Percentiles rank a stretch among this genome's conserved stretches.
Evolutionary conservation across 1,140 invertebrate genomes (phyloP).

Genomic region (Notospermus geniculatus): DNA sequence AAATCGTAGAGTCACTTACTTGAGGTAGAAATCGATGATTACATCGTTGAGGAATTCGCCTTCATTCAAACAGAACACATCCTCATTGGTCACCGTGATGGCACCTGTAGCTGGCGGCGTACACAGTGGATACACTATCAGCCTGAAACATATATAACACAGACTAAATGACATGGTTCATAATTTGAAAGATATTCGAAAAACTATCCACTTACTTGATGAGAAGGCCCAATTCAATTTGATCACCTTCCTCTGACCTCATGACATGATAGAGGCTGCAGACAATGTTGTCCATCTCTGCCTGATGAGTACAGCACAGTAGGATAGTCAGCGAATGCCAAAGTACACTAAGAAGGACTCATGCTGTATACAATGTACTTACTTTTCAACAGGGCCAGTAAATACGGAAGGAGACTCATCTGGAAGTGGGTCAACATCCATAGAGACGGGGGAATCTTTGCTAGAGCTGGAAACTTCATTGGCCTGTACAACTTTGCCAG

Average conservation of each 20-base stretch:
- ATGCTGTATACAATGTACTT: no score
- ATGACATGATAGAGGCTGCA: no score
- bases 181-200: background rate
- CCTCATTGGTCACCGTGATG: constrained; percentile 86
- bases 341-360: no score
- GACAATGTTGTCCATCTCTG: no score
- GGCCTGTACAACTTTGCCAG: background rate
- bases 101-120: constrained; percentile 62
- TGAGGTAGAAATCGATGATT: constrained; percentile 96
- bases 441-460: constrained; percentile 5
- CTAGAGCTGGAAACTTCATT: background rate
- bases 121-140: constrained; percentile 57
- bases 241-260: background rate
- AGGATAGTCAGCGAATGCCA: no score
- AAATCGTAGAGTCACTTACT: constrained; percentile 59
- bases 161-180: background rate
- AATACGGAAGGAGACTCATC: constrained; percentile 35
- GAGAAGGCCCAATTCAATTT: background rate
- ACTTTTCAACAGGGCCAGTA: constrained; percentile 42
- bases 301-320: no score
- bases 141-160: constrained; percentile 35
- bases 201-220: background rate
- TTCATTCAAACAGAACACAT: constrained; percentile 83
- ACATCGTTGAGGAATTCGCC: constrained; percentile 96
- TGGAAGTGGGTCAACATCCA: constrained; percentile 40